These are phyloP conservation scores for Eupithecia dodoneata DNA, from an alignment of 2,888 invertebrate species.

Conservation along the genomic window DNA sequence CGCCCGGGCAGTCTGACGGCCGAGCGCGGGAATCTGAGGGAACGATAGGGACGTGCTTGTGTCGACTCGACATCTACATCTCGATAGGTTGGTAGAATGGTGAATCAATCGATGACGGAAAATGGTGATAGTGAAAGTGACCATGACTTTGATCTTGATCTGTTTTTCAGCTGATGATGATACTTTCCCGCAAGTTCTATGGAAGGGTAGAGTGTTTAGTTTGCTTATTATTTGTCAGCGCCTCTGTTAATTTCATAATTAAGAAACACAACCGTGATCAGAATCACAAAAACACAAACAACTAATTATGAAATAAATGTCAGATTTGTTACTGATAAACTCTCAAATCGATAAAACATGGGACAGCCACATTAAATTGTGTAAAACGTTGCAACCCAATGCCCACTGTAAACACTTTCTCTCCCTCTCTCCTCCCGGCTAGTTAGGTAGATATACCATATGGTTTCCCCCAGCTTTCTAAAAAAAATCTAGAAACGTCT, in stretches of 20 bases:
- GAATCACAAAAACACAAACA: not conserved
- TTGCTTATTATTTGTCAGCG: not conserved
- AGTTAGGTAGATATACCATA: no score
- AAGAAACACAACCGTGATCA: not conserved
- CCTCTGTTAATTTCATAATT: not conserved
- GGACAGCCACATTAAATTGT: not conserved
- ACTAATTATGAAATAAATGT: not conserved
- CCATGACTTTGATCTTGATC: slow-evolving; percentile 7
- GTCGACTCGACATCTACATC: slow-evolving; percentile 49
- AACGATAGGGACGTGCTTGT: slow-evolving; percentile 58
- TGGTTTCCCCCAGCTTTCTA: no score
- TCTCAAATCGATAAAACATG: not conserved
- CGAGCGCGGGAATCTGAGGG: slow-evolving; percentile 55
- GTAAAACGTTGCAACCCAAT: not conserved
- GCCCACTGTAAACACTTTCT: no score
- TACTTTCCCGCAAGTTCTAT: not conserved
- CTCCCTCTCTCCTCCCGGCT: no score
- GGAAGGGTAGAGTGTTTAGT: not conserved
- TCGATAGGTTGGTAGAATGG: slow-evolving; percentile 15
- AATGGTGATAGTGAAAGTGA: not conserved
- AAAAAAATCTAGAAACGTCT: no score
- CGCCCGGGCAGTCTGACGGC: slow-evolving; percentile 74
- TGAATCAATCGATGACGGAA: slow-evolving; percentile 10
- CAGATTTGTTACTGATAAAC: not conserved
- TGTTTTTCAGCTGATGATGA: not conserved